A percentile compares a stretch with the other conserved stretches of the same genome.
Evolutionary conservation across 2,113 vertebrate genomes (phyloP).

Genomic region (Sus scrofa): T2T-Sscrofa CM000823.6:8098501-8099000

Average conservation of each 20-base stretch:
- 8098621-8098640: not conserved
- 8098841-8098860: not conserved
- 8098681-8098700: not conserved
- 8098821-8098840: not conserved
- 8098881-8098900: not conserved
- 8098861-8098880: not conserved
- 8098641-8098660: rapidly evolving
- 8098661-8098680: rapidly evolving
- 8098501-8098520: not conserved
- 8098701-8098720: not conserved
- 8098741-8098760: not conserved
- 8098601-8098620: not conserved
- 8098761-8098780: not conserved
- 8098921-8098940: not conserved
- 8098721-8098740: rapidly evolving
- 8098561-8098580: not conserved
- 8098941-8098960: not conserved
- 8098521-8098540: not conserved
- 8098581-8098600: not conserved
- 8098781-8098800: not conserved
- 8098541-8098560: not conserved
- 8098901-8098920: not conserved
- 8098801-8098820: not conserved
- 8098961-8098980: rapidly evolving
- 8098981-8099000: not conserved